phyloP scores from a whole-genome alignment of 2,113 vertebrate species.

The Pogona vitticeps region DNA sequence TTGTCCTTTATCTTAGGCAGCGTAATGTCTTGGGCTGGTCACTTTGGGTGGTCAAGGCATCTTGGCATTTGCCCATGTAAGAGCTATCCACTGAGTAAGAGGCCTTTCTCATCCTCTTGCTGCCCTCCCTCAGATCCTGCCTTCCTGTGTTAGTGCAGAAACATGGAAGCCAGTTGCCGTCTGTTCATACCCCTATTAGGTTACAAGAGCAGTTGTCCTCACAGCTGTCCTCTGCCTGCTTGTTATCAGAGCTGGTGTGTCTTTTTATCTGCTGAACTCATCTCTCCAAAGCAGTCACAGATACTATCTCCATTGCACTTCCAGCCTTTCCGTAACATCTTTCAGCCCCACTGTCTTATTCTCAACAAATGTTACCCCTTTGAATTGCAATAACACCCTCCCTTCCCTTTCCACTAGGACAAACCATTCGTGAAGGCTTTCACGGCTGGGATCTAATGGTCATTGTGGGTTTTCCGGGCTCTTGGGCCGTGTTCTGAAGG shows the following conservation, averaged over 20 bases:
- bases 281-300: no score
- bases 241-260: background rate
- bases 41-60: background rate
- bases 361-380: background rate
- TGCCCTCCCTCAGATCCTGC: background rate
- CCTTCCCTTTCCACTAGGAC: background rate
- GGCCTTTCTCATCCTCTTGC: no score
- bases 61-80: no score
- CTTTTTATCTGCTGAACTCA: background rate
- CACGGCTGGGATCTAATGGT: no score
- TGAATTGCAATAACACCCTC: background rate
- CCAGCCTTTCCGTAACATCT: background rate
- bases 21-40: background rate
- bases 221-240: conserved; percentile 12
- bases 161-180: background rate
- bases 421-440: no score
- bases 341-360: no score
- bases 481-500: no score
- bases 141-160: background rate
- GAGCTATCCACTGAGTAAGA: background rate
- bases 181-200: conserved; percentile 14
- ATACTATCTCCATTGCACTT: background rate
- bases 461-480: no score
- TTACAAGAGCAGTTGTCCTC: conserved; percentile 1
- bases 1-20: background rate